Conservation (phyloP, 1,140 invertebrate genomes). For the Ceratosolen solmsi region DNA sequence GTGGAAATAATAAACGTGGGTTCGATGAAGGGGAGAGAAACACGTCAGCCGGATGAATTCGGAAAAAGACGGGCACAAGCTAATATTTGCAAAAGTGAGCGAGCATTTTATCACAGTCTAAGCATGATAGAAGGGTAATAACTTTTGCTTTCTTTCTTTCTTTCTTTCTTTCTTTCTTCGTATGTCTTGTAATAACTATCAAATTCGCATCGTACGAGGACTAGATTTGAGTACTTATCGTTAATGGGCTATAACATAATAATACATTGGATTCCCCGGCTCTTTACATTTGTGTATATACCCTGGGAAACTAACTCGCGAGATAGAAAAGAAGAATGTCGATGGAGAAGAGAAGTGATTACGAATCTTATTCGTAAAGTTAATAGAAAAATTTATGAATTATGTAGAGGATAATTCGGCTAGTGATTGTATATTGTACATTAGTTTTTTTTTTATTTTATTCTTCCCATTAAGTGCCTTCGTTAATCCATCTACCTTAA, state of each 20-base stretch:
- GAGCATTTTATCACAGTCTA: slow-evolving; percentile 70
- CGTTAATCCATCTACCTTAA: slow-evolving; percentile 8
- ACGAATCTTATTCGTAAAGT: slow-evolving; percentile 42
- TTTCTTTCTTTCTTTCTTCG: slow-evolving; percentile 28
- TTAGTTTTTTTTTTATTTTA: background rate
- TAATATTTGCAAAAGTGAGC: slow-evolving; percentile 54
- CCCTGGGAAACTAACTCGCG: background rate
- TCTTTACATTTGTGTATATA: background rate
- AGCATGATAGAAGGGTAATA: slow-evolving; percentile 60
- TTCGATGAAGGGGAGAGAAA: background rate
- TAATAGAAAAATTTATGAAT: slow-evolving; percentile 42
- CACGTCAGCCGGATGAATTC: background rate
- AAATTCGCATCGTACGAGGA: slow-evolving; percentile 72
- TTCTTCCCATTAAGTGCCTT: slow-evolving; percentile 13
- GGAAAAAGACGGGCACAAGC: slow-evolving; percentile 23
- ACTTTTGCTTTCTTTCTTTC: slow-evolving; percentile 5
- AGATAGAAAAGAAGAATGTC: slow-evolving; percentile 33
- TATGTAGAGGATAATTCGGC: slow-evolving; percentile 37
- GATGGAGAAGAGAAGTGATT: slow-evolving; percentile 14
- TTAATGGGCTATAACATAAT: slow-evolving; percentile 67
- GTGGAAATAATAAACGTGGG: background rate
- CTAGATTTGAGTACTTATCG: slow-evolving; percentile 74
- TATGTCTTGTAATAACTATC: slow-evolving; percentile 52
- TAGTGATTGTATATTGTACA: slow-evolving; percentile 49
- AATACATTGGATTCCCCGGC: slow-evolving; percentile 56